phyloP scores from a whole-genome alignment of 2,113 vertebrate species.

The Psettodes erumei region DNA sequence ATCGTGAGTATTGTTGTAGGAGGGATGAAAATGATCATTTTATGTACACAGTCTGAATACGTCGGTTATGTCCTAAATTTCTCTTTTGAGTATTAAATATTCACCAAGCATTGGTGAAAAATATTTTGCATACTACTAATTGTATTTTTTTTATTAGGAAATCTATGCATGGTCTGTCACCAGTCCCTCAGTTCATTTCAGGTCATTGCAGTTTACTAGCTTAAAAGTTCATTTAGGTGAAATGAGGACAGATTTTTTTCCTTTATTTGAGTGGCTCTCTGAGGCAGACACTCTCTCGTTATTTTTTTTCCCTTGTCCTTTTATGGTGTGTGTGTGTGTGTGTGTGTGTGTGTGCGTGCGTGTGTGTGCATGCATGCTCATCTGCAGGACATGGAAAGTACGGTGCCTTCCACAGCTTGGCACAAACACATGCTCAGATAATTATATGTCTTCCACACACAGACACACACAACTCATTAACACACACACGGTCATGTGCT shows the following conservation, averaged over 20 bases:
- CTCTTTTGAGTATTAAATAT: no score
- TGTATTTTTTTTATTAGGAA: neutral
- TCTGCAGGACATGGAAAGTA: constrained; percentile 78
- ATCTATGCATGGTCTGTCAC: neutral
- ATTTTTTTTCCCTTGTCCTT: neutral
- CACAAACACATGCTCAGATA: constrained; percentile 76
- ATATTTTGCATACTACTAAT: neutral
- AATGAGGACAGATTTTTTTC: constrained; percentile 27
- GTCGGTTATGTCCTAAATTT: neutral
- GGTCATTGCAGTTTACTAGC: neutral
- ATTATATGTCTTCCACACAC: constrained; percentile 67
- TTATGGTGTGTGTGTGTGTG: neutral
- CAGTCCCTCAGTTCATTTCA: neutral
- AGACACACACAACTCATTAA: constrained; percentile 50
- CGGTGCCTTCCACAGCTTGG: constrained; percentile 75
- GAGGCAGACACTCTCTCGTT: neutral
- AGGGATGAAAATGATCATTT: no score
- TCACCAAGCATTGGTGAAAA: neutral
- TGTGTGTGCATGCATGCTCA: neutral
- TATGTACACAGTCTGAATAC: no score
- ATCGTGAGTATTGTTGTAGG: no score
- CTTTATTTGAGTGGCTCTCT: constrained; percentile 26
- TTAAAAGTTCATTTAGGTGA: constrained; percentile 9
- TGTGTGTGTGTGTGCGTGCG: constrained; percentile 6
- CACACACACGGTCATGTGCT: constrained; percentile 12